Evolutionary conservation across 2,888 invertebrate species (phyloP).

Genomic region (Aethes cnicana): DNA sequence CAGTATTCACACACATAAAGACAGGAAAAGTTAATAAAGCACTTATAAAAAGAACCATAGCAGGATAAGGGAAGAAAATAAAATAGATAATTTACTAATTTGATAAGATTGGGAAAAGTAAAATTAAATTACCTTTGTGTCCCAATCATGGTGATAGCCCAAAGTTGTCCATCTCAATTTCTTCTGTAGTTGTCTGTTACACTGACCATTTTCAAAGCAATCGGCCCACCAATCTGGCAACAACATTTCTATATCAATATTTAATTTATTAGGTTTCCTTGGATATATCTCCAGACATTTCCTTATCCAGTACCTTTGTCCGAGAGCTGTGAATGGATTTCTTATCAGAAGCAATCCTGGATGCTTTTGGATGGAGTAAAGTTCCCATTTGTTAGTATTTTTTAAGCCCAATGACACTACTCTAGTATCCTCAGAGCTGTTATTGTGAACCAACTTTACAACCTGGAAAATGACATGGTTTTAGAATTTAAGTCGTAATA

Average conservation of each 20-base stretch:
- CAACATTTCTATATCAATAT: conserved; percentile 81
- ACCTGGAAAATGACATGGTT: conserved; percentile 37
- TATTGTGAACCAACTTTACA: conserved; percentile 11
- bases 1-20: too few relatives aligned
- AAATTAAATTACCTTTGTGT: conserved; percentile 88
- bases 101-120: too few relatives aligned
- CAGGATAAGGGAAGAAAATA: too few relatives aligned
- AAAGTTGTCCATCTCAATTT: conserved; percentile 95
- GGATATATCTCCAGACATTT: conserved; percentile 90
- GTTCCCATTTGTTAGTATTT: conserved; percentile 80
- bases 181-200: conserved; percentile 62
- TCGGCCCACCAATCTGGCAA: conserved; percentile 85
- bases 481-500: not conserved
- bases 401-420: conserved; percentile 53
- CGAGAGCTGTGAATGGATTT: conserved; percentile 90
- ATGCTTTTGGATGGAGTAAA: conserved; percentile 82
- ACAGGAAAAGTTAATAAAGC: not conserved
- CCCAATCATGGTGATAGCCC: conserved; percentile 99
- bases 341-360: conserved; percentile 90
- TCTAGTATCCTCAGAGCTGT: conserved; percentile 45
- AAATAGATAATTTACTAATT: too few relatives aligned
- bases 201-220: conserved; percentile 67
- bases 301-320: conserved; percentile 92
- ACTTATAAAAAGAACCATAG: not conserved
- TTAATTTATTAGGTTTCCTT: conserved; percentile 86